phyloP scores from a whole-genome alignment of 2,797 vertebrate species.

The Phoxinus dragarum region DNA sequence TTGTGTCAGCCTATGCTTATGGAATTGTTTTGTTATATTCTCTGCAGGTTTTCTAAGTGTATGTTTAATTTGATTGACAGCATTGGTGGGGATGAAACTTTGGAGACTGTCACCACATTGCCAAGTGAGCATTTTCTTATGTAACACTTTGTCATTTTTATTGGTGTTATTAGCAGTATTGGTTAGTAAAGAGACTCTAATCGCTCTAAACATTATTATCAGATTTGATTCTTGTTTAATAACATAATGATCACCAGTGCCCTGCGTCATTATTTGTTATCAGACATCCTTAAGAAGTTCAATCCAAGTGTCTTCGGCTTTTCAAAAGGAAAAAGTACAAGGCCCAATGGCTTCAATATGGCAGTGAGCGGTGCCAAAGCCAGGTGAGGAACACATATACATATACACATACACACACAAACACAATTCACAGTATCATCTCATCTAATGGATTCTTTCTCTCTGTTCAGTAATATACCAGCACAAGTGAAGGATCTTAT shows the following conservation, averaged over 20 bases:
- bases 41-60: background rate
- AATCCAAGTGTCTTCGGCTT: slow-evolving; percentile 85
- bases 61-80: slow-evolving; percentile 70
- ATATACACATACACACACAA: background rate
- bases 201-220: background rate
- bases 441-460: slow-evolving; percentile 47
- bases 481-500: slow-evolving; percentile 81
- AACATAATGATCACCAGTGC: background rate
- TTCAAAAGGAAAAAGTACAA: slow-evolving; percentile 77
- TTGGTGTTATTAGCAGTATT: background rate
- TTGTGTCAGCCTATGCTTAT: background rate
- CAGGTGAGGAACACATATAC: slow-evolving; percentile 76
- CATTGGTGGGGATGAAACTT: slow-evolving; percentile 85
- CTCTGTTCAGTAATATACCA: slow-evolving; percentile 81
- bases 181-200: background rate
- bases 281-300: slow-evolving; percentile 95
- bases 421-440: slow-evolving; percentile 60
- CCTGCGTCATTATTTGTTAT: slow-evolving; percentile 3
- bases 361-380: slow-evolving; percentile 82
- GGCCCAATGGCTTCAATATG: slow-evolving; percentile 83
- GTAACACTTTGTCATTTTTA: background rate
- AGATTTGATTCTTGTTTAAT: background rate
- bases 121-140: slow-evolving; percentile 83
- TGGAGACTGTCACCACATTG: slow-evolving; percentile 88
- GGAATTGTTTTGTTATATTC: background rate